Percentiles rank a stretch among this genome's conserved stretches.
These are phyloP conservation scores for Drosophila paulistorum DNA, from an alignment of 1,140 invertebrate species.

Conservation along the genomic window DNA sequence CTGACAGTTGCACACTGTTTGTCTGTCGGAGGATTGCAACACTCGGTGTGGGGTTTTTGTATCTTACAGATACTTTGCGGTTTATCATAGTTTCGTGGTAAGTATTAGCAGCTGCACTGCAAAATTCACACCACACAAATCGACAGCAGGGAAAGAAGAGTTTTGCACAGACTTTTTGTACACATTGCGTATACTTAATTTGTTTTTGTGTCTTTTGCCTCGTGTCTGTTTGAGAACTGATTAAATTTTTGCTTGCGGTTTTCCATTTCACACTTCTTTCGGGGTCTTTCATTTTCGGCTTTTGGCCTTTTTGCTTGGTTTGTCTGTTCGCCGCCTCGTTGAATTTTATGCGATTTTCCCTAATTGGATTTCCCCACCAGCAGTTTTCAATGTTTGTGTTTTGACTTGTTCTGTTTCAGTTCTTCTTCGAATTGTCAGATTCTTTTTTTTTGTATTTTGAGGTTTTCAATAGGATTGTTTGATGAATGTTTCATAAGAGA, in stretches of 20 bases:
- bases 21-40: constrained; percentile 58
- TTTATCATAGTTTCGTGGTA: constrained; percentile 67
- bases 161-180: not conserved
- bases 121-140: constrained; percentile 13
- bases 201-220: not conserved
- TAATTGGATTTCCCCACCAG: constrained; percentile 55
- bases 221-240: constrained; percentile 16
- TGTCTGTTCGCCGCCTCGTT: constrained; percentile 26
- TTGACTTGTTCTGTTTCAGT: constrained; percentile 21
- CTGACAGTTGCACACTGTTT: constrained; percentile 49
- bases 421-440: constrained; percentile 31
- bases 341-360: constrained; percentile 41
- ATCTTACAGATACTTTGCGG: constrained; percentile 56
- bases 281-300: constrained; percentile 26
- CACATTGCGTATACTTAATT: constrained; percentile 20
- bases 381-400: constrained; percentile 15
- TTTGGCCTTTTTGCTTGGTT: constrained; percentile 11
- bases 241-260: constrained; percentile 13
- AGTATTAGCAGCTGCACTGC: constrained; percentile 66
- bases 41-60: constrained; percentile 55
- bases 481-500: constrained; percentile 3
- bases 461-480: constrained; percentile 6
- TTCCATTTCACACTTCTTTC: constrained; percentile 13
- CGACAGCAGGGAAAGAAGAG: not conserved
- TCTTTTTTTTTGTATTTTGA: constrained; percentile 20